Base-by-base conservation (phyloP, 2,888 invertebrate genomes). In the Helicoverpa assulta region DNA sequence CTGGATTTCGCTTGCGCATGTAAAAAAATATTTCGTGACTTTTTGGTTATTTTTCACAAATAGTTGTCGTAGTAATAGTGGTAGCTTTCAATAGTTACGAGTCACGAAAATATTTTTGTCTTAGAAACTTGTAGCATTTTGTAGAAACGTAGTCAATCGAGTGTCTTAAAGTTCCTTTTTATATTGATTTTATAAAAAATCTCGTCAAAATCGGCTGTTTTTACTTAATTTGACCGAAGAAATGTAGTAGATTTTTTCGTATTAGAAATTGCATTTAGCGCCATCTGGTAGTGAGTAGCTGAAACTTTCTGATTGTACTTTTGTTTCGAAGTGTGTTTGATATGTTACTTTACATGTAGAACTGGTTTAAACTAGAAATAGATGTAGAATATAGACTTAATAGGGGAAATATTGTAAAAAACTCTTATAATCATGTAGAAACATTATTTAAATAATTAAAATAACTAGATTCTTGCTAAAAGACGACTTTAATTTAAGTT, bases 141-240 rank as follows among this genome's bases (percentile, higher is more conserved):
- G n/a, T 54, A 61, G 53, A 50, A 0, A n/a, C 37, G 54, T 77
- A 70, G 70, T 71, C 43, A 55, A 59, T 66, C 40, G 54, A 75
- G 64, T 55, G 70, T 70, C 54, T 68, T 37, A 43, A 47, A 76
- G 58, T 76, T 79, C 50, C 47, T 76, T 18, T 56, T 0, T n/a
- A 6, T n/a, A 6, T 43, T 68, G 52, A 47, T 69, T 51, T 61
- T 58, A 47, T 47, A 26, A 4, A 6, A 43, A 56, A 19, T 67
- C 62, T 78, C 78, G 61, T 82, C 79, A 82, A 83, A 78, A 81
- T 81, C 52, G 82, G 84, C 79, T 82, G 82, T 83, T 58, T 68
- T 29, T 40, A 51, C 50, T 54, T 64, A 63, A 59, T 56, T 69
- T 61, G 50, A 70, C 68, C 66, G 72, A 76, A 74, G 70, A 61